phyloP scores from a whole-genome alignment of 1,140 invertebrate species.

The Drosophila orena region DNA sequence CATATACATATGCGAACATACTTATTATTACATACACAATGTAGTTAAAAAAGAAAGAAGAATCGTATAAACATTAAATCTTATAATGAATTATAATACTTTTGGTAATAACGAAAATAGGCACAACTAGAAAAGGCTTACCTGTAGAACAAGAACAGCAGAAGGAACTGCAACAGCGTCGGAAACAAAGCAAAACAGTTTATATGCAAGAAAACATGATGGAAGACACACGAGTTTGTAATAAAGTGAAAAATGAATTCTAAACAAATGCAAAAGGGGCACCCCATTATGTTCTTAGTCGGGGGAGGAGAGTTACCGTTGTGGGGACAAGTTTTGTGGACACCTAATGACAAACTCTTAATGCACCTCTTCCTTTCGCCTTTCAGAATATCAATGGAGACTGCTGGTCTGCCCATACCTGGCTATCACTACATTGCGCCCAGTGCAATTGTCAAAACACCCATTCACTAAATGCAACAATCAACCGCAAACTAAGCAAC shows the following conservation, averaged over 20 bases:
- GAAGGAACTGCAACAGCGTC: slow-evolving; percentile 19
- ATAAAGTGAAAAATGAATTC: slow-evolving; percentile 70
- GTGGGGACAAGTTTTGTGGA: neutral
- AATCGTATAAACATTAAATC: slow-evolving; percentile 12
- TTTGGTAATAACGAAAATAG: slow-evolving; percentile 34
- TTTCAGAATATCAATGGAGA: slow-evolving; percentile 96
- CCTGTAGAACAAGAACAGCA: slow-evolving; percentile 39
- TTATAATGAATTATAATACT: slow-evolving; percentile 33
- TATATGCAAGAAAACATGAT: slow-evolving; percentile 69
- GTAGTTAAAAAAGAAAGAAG: slow-evolving; percentile 13
- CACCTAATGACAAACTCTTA: neutral
- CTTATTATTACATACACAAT: slow-evolving; percentile 22
- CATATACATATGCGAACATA: slow-evolving; percentile 27
- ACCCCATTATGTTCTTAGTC: neutral
- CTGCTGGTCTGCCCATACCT: slow-evolving; percentile 93
- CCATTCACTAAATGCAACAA: slow-evolving; percentile 91
- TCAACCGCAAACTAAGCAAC: slow-evolving; percentile 40
- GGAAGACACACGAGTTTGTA: slow-evolving; percentile 62
- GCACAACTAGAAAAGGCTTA: slow-evolving; percentile 44
- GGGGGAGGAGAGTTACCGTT: neutral
- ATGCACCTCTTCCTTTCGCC: slow-evolving; percentile 43
- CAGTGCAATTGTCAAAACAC: slow-evolving; percentile 95
- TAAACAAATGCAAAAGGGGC: slow-evolving; percentile 16
- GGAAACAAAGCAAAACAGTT: slow-evolving; percentile 34
- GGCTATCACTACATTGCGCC: slow-evolving; percentile 96